phyloP scores from a whole-genome alignment of 1,140 invertebrate genomes.

The Trichonephila clavata region DNA sequence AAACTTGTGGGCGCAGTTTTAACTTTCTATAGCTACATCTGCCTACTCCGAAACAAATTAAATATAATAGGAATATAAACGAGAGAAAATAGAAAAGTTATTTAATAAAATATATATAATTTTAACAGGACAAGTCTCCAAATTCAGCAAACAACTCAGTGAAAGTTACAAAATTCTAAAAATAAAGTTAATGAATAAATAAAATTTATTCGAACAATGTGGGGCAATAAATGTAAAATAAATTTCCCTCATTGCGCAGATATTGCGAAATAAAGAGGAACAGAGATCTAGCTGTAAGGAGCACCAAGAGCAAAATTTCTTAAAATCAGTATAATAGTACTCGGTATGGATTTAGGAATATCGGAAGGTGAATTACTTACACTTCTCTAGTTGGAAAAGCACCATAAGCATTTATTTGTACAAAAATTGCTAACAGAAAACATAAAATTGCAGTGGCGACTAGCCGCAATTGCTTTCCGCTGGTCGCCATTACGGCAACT shows the following conservation, averaged over 20 bases:
- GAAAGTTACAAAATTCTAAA: neutral
- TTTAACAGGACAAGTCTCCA: neutral
- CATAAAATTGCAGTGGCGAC: slow-evolving; percentile 60
- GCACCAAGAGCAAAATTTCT: slow-evolving; percentile 17
- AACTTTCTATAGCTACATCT: no score
- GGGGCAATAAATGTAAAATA: slow-evolving; percentile 28
- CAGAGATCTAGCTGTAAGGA: neutral
- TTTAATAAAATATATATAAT: neutral
- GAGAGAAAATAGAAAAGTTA: neutral
- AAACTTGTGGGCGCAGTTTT: no score
- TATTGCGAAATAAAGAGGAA: slow-evolving; percentile 62
- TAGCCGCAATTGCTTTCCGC: slow-evolving; percentile 50
- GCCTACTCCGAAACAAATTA: no score
- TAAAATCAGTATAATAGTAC: neutral
- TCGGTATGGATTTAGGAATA: neutral
- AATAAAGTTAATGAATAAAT: neutral
- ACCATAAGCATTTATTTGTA: slow-evolving; percentile 40
- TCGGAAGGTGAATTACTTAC: slow-evolving; percentile 21
- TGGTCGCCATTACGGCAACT: slow-evolving; percentile 74
- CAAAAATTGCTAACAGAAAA: slow-evolving; percentile 56
- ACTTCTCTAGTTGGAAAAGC: slow-evolving; percentile 66
- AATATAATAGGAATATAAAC: neutral
- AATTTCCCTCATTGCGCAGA: slow-evolving; percentile 71
- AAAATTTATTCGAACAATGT: neutral
- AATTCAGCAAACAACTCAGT: neutral